Conservation (phyloP, 2,797 vertebrate species). For the Enteromius argenteus region DNA sequence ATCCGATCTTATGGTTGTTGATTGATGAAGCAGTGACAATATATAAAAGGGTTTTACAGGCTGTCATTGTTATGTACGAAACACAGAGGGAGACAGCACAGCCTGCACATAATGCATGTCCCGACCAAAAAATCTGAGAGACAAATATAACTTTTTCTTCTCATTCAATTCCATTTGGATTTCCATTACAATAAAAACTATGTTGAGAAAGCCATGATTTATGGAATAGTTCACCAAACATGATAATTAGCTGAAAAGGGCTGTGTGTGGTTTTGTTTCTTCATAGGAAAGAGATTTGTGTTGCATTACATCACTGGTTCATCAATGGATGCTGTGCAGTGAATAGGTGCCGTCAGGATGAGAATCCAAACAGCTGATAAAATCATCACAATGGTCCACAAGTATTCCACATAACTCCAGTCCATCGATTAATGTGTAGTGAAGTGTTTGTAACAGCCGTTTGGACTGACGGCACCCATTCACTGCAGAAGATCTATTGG, state of each 20-base stretch:
- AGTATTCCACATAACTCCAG: neutral
- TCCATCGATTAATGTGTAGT: neutral
- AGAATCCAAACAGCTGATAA: neutral
- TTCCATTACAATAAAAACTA: neutral
- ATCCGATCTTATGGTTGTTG: conserved; percentile 16
- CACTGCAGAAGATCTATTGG: neutral
- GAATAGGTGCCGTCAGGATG: neutral
- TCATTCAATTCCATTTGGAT: neutral
- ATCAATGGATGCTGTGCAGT: neutral
- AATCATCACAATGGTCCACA: neutral
- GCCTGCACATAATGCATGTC: neutral
- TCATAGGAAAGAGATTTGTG: neutral
- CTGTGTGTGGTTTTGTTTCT: neutral
- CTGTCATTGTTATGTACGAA: conserved; percentile 3
- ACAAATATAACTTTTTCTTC: conserved; percentile 7
- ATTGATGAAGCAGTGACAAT: conserved; percentile 33
- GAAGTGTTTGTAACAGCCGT: neutral
- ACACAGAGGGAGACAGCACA: conserved; percentile 18
- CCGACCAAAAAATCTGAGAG: neutral
- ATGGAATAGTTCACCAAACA: neutral
- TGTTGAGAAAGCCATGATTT: neutral
- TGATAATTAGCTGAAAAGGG: neutral
- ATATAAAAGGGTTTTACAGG: neutral
- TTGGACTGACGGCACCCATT: neutral
- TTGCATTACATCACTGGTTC: neutral